Evolutionary conservation across 2,888 invertebrate species (phyloP).

Genomic region (Lepetodrilus schrolli): DNA sequence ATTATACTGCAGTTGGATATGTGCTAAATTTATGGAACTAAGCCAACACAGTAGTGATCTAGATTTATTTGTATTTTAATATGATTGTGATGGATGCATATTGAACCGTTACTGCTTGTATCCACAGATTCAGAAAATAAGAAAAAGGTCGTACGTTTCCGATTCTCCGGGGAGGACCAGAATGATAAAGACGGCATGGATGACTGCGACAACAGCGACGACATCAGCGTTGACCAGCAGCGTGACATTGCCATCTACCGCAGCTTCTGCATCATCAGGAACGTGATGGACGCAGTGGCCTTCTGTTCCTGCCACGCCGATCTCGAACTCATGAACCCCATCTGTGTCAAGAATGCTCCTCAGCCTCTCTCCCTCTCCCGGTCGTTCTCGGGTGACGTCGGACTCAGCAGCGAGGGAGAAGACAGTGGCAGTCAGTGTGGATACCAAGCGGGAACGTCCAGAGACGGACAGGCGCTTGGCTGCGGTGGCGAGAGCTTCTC

Average conservation of each 20-base stretch:
- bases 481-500: constrained; percentile 48
- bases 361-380: constrained; percentile 31
- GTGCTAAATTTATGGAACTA: too few relatives aligned
- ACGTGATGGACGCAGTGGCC: constrained; percentile 67
- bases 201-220: constrained; percentile 27
- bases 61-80: too few relatives aligned
- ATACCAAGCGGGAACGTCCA: background rate
- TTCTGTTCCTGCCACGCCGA: constrained; percentile 62
- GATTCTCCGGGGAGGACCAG: constrained; percentile 34
- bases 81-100: too few relatives aligned
- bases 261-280: constrained; percentile 68
- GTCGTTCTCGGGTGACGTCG: constrained; percentile 33
- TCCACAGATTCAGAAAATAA: constrained; percentile 41
- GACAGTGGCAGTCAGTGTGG: constrained; percentile 38
- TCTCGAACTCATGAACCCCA: constrained; percentile 56
- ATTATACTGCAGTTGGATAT: too few relatives aligned
- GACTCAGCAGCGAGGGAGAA: constrained; percentile 45
- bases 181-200: constrained; percentile 34
- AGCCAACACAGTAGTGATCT: too few relatives aligned
- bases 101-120: too few relatives aligned
- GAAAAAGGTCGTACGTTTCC: constrained; percentile 62
- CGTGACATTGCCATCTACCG: constrained; percentile 66
- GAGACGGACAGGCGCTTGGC: background rate
- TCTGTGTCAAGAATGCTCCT: constrained; percentile 38
- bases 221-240: constrained; percentile 64